Evolutionary conservation across 1,140 invertebrate genomes (phyloP).

Genomic region (Helicoverpa zea): DNA sequence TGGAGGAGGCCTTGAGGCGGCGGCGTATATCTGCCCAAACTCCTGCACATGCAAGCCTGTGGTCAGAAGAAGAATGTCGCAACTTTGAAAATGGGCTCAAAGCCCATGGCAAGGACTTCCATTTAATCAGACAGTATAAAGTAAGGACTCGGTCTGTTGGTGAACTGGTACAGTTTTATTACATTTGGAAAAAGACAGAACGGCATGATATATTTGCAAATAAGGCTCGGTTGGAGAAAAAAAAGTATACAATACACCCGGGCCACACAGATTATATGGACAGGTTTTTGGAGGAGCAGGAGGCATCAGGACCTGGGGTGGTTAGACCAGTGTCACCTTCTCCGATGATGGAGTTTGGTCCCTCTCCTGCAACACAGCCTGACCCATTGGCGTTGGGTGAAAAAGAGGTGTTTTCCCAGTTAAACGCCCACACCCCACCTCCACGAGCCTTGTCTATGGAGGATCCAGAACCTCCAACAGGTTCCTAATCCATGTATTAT

Average conservation of each 20-base stretch:
- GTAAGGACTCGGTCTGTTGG: conserved; percentile 98
- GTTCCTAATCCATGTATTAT: conserved; percentile 79
- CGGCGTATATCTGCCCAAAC: conserved; percentile 89
- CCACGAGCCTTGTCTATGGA: conserved; percentile 75
- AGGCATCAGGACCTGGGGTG: conserved; percentile 82
- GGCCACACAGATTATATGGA: conserved; percentile 96
- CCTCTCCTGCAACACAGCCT: conserved; percentile 78
- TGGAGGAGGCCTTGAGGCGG: conserved; percentile 96
- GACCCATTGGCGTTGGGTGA: conserved; percentile 84
- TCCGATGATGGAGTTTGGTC: conserved; percentile 79
- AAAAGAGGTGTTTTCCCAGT: conserved; percentile 84
- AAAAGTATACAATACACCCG: conserved; percentile 95
- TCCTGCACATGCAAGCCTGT: conserved; percentile 92
- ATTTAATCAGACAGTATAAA: conserved; percentile 97
- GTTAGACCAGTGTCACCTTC: conserved; percentile 82
- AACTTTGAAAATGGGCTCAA: conserved; percentile 98
- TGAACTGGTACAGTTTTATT: conserved; percentile 99
- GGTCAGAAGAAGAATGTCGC: conserved; percentile 99
- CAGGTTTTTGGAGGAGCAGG: conserved; percentile 94
- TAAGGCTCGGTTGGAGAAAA: conserved; percentile 94
- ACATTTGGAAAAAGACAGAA: conserved; percentile 99
- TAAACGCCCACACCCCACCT: conserved; percentile 75
- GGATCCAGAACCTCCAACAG: conserved; percentile 74
- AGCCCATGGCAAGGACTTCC: conserved; percentile 98
- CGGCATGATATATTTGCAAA: conserved; percentile 97